A percentile compares a stretch with the other conserved stretches of the same genome.
Evolutionary conservation across 2,797 vertebrate genomes (phyloP).

Genomic region (Neopelma chrysocephalum): DNA sequence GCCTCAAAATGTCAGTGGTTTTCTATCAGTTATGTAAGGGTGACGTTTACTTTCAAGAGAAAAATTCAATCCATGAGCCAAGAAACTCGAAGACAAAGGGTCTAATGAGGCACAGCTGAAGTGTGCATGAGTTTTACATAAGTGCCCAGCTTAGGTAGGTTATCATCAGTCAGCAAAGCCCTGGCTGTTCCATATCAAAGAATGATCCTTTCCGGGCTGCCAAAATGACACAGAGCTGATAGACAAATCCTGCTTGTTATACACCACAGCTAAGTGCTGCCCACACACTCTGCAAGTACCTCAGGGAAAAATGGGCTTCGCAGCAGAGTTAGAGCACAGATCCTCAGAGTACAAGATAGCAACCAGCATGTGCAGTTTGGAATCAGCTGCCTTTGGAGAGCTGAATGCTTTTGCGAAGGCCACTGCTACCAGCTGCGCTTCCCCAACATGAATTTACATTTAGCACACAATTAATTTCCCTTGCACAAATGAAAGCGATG

Average conservation of each 20-base stretch:
- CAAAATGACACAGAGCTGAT: neutral
- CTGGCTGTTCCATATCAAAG: neutral
- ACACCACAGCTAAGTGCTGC: neutral
- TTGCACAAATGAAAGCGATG: neutral
- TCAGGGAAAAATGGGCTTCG: neutral
- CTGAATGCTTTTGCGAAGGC: conserved; percentile 48
- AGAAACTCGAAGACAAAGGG: neutral
- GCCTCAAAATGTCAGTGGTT: neutral
- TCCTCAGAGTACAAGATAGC: neutral
- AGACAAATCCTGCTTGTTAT: neutral
- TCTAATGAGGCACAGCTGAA: neutral
- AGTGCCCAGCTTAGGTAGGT: neutral
- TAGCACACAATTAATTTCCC: conserved; percentile 43
- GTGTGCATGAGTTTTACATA: neutral
- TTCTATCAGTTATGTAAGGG: neutral
- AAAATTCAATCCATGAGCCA: neutral
- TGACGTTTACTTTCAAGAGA: neutral
- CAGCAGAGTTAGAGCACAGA: neutral
- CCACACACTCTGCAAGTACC: neutral
- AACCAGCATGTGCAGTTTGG: neutral
- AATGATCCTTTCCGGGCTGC: neutral
- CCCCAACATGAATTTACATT: conserved; percentile 33
- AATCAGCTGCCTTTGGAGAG: conserved; percentile 47
- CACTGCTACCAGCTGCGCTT: conserved; percentile 25
- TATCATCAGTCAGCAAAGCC: neutral